Percentiles rank a stretch among this genome's conserved stretches.
Evolutionary conservation across 1,140 invertebrate species (phyloP).

Genomic region (Phthorimaea operculella): DNA sequence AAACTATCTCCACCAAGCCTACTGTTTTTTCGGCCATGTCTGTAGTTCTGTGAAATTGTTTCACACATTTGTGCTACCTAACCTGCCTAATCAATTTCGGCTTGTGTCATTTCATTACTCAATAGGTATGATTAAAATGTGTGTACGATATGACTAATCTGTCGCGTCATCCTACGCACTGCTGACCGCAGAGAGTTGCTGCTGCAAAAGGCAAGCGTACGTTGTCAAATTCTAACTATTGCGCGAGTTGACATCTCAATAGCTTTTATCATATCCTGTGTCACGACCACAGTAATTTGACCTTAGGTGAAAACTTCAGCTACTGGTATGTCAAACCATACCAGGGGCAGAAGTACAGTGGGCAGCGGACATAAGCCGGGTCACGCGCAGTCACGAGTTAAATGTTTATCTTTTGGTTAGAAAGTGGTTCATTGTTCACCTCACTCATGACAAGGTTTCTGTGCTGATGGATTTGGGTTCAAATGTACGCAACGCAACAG

Average conservation of each 20-base stretch:
- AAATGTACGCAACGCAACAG: slow-evolving; percentile 18
- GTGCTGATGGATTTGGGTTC: slow-evolving; percentile 34
- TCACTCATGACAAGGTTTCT: slow-evolving; percentile 29
- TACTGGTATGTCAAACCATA: slow-evolving; percentile 6
- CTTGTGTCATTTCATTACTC: no score
- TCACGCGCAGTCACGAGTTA: slow-evolving; percentile 28
- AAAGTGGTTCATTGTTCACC: slow-evolving; percentile 50
- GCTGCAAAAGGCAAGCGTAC: background rate
- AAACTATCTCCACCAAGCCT: background rate
- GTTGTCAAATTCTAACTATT: background rate
- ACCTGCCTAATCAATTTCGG: no score
- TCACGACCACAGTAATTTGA: background rate
- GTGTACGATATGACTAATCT: background rate
- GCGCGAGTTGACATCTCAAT: background rate
- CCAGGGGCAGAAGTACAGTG: slow-evolving; percentile 7
- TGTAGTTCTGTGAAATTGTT: background rate
- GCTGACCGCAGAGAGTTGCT: background rate
- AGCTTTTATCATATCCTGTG: background rate
- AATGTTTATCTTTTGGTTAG: slow-evolving; percentile 27
- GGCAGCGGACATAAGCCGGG: slow-evolving; percentile 15
- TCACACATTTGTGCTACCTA: no score
- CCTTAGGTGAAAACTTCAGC: background rate
- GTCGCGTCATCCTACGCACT: background rate
- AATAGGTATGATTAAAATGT: no score
- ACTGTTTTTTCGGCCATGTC: background rate